A percentile compares a stretch with the other conserved stretches of the same genome.
Conservation (phyloP, 2,797 vertebrate species). For the Xiphorhynchus erythropygius region DNA sequence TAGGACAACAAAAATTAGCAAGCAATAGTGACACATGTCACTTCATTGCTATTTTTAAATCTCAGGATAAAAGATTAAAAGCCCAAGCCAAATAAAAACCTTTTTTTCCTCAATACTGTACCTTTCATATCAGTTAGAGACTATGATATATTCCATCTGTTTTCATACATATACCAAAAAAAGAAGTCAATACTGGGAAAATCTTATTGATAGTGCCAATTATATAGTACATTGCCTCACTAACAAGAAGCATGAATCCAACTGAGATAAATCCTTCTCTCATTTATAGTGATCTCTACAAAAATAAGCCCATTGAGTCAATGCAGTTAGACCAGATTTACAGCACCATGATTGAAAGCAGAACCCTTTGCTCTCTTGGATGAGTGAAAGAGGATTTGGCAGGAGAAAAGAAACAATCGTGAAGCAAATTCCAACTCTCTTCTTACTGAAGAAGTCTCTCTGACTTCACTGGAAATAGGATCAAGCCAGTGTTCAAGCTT, state of each 20-base stretch:
- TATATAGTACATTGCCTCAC: constrained; percentile 7
- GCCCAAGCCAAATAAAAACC: background rate
- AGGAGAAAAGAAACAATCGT: constrained; percentile 18
- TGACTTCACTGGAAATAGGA: constrained; percentile 24
- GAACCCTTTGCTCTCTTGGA: constrained; percentile 5
- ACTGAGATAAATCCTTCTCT: constrained; percentile 24
- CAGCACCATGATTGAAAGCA: background rate
- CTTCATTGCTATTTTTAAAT: background rate
- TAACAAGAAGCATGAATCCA: constrained; percentile 28
- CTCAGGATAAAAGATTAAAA: background rate
- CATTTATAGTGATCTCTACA: constrained; percentile 10
- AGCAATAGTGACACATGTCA: background rate
- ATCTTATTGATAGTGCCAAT: constrained; percentile 1
- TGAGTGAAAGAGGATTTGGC: constrained; percentile 50
- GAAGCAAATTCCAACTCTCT: background rate
- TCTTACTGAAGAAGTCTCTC: background rate
- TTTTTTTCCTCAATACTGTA: background rate
- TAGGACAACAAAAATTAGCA: background rate
- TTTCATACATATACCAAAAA: background rate
- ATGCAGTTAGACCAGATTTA: background rate
- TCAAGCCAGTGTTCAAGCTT: background rate
- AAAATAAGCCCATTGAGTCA: constrained; percentile 37
- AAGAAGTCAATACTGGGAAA: background rate
- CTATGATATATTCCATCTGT: background rate
- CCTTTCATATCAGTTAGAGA: background rate